Conservation (phyloP, 2,797 vertebrate genomes). For the Thripadectes ignobilis region DNA sequence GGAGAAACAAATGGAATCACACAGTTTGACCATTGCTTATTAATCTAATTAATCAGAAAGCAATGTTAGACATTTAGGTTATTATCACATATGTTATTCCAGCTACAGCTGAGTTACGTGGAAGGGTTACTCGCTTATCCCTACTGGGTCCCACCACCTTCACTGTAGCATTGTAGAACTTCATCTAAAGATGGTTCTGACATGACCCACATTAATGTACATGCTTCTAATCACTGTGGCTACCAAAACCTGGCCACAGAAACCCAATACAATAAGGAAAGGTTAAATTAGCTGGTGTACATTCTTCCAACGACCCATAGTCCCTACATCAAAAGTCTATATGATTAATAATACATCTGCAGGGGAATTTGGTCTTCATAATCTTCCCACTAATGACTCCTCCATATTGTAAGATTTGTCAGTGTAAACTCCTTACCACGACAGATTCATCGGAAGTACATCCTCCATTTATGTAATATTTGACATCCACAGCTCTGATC, state of each 20-base stretch:
- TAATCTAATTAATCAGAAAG: neutral
- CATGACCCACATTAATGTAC: neutral
- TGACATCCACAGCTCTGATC: constrained; percentile 82
- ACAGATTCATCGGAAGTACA: constrained; percentile 81
- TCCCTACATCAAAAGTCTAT: neutral
- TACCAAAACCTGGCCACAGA: neutral
- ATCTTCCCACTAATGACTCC: neutral
- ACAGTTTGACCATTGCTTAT: neutral
- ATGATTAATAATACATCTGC: neutral
- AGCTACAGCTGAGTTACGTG: neutral
- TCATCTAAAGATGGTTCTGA: neutral
- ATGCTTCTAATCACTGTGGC: neutral
- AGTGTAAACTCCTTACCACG: constrained; percentile 72
- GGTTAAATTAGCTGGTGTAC: neutral
- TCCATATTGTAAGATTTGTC: neutral
- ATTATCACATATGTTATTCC: neutral
- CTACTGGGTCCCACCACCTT: neutral
- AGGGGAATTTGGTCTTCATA: neutral
- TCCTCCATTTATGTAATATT: constrained; percentile 84
- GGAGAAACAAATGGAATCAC: neutral
- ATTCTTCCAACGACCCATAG: neutral
- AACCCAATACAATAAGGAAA: neutral
- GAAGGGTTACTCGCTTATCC: neutral
- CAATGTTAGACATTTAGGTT: neutral
- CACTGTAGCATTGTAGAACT: neutral